phyloP scores from a whole-genome alignment of 2,113 vertebrate species.

The Carassius gibelio region DNA sequence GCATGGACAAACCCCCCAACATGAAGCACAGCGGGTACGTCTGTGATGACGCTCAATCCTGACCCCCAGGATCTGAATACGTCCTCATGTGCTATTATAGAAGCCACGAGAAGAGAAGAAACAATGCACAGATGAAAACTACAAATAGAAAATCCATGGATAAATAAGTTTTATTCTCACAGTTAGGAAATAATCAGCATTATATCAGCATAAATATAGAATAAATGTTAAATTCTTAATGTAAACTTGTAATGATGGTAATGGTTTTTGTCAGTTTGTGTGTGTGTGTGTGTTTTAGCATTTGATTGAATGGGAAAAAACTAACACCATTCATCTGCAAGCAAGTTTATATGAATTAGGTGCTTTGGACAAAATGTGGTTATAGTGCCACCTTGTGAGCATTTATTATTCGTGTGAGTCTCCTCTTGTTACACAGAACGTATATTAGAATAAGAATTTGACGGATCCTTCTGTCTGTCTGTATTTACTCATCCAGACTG shows the following conservation, averaged over 20 bases:
- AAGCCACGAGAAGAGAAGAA: neutral
- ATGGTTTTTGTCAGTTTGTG: neutral
- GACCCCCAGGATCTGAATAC: neutral
- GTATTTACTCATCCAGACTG: conserved; percentile 1
- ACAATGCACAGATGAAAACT: neutral
- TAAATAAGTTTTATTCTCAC: neutral
- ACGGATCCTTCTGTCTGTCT: neutral
- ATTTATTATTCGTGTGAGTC: neutral
- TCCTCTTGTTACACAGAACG: too few relatives aligned
- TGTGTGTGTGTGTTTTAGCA: neutral
- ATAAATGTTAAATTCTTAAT: too few relatives aligned
- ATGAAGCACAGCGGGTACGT: conserved; percentile 98
- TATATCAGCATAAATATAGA: neutral
- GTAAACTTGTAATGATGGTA: neutral
- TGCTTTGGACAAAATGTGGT: neutral
- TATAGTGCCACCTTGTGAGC: conserved; percentile 26
- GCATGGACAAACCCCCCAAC: conserved; percentile 97
- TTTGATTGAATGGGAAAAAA: neutral
- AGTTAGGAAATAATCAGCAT: neutral
- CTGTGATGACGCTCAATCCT: neutral
- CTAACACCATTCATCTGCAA: neutral
- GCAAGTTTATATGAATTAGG: neutral
- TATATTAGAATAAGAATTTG: neutral
- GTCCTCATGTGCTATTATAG: neutral
- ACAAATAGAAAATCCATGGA: neutral